phyloP scores from a whole-genome alignment of 2,888 invertebrate genomes.

The Diaperis boleti region DNA sequence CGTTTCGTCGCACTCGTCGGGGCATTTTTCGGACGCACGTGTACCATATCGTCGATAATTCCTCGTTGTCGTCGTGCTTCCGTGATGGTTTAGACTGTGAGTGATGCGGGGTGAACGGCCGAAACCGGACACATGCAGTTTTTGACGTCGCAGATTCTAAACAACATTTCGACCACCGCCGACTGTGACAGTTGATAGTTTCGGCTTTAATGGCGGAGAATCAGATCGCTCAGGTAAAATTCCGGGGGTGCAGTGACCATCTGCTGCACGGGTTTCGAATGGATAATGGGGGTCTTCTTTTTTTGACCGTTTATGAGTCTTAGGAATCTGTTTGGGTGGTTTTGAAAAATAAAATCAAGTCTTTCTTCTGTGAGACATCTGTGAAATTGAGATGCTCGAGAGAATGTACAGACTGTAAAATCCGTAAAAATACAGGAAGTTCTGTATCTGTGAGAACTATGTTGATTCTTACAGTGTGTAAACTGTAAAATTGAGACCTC shows the following conservation, averaged over 20 bases:
- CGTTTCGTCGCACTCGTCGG: conserved; percentile 8
- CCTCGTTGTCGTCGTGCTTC: neutral
- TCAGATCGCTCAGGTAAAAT: conserved; percentile 71
- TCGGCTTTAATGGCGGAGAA: conserved; percentile 68
- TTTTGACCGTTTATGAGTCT: neutral
- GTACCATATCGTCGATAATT: conserved; percentile 11
- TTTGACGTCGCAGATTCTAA: conserved; percentile 16
- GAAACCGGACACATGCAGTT: conserved; percentile 25
- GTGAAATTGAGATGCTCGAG: too few relatives aligned
- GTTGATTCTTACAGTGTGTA: too few relatives aligned
- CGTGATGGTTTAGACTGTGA: conserved; percentile 27
- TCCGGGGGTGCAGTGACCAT: too few relatives aligned
- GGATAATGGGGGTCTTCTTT: too few relatives aligned
- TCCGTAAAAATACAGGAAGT: too few relatives aligned
- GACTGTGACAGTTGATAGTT: conserved; percentile 47
- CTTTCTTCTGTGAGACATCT: too few relatives aligned
- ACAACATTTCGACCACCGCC: conserved; percentile 29
- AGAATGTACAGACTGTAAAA: too few relatives aligned
- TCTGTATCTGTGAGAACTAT: too few relatives aligned
- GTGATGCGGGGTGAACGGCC: conserved; percentile 35
- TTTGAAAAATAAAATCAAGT: too few relatives aligned
- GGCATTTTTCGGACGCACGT: conserved; percentile 14
- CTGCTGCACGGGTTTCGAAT: too few relatives aligned
- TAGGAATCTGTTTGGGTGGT: conserved; percentile 11
- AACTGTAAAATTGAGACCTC: too few relatives aligned